Evolutionary conservation across 2,797 vertebrate species (phyloP).

Genomic region (Philypnodon macrostomus): DNA sequence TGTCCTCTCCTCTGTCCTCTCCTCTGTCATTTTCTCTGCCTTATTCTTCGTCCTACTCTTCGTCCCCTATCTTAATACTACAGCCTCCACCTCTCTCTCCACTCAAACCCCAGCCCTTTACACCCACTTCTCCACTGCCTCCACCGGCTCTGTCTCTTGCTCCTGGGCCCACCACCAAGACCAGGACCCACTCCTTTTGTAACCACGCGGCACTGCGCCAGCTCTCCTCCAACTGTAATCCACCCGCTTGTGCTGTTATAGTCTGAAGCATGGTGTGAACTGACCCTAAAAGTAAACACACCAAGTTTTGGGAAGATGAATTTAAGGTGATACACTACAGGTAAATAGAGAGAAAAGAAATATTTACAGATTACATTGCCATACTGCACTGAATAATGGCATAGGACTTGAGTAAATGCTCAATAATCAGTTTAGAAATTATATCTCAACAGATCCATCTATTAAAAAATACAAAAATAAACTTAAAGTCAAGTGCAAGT

Average conservation of each 20-base stretch:
- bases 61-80: constrained; percentile 77
- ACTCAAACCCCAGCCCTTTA: constrained; percentile 53
- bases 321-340: too few relatives aligned
- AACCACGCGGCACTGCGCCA: constrained; percentile 78
- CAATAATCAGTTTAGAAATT: too few relatives aligned
- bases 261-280: constrained; percentile 63
- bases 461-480: too few relatives aligned
- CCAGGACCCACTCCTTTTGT: constrained; percentile 78
- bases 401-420: too few relatives aligned
- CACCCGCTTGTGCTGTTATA: constrained; percentile 28
- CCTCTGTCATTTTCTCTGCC: constrained; percentile 80
- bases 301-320: constrained; percentile 11
- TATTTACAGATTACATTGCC: too few relatives aligned
- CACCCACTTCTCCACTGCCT: constrained; percentile 72
- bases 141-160: constrained; percentile 73
- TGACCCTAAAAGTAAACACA: constrained; percentile 12
- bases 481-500: too few relatives aligned
- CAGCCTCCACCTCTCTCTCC: constrained; percentile 74
- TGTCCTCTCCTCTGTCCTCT: constrained; percentile 82
- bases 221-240: constrained; percentile 84
- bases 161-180: constrained; percentile 78
- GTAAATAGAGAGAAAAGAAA: too few relatives aligned
- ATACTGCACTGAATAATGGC: too few relatives aligned
- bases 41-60: constrained; percentile 80
- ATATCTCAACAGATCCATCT: too few relatives aligned